Evolutionary conservation across 2,113 vertebrate genomes (phyloP).

Genomic region (Bubalus kerabau): DNA sequence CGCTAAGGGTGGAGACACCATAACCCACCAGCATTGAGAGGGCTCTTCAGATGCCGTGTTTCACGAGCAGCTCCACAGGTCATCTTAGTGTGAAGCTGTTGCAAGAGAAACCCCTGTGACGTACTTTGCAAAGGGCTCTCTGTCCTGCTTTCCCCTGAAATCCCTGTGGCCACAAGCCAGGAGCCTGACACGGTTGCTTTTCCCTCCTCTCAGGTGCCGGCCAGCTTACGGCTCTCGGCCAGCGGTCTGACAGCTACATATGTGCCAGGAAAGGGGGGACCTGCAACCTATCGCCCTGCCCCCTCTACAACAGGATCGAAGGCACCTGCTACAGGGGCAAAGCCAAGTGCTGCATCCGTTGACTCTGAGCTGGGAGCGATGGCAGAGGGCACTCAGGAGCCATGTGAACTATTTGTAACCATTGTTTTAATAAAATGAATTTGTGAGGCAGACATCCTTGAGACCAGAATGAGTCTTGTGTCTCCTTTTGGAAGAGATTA

Average conservation of each 20-base stretch:
- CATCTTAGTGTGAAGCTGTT: background rate
- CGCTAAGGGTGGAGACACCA: fast-evolving
- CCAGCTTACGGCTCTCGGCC: background rate
- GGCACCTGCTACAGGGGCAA: background rate
- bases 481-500: background rate
- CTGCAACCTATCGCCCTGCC: conserved; percentile 12
- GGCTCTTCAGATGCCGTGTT: background rate
- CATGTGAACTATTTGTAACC: fast-evolving
- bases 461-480: background rate
- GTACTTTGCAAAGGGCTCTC: fast-evolving
- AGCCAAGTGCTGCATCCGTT: conserved; percentile 43
- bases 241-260: background rate
- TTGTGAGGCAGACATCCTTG: background rate
- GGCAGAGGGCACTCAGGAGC: fast-evolving
- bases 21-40: background rate
- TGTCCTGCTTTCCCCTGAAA: background rate
- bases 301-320: fast-evolving
- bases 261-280: background rate
- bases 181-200: background rate
- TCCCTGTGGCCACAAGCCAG: fast-evolving
- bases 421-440: background rate
- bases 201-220: background rate
- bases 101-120: background rate
- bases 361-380: background rate
- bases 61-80: background rate